Evolutionary conservation across 1,140 invertebrate species (phyloP), one percentile per base, ranked within the genome.

Genomic region (Drosophila ercepeae): DNA sequence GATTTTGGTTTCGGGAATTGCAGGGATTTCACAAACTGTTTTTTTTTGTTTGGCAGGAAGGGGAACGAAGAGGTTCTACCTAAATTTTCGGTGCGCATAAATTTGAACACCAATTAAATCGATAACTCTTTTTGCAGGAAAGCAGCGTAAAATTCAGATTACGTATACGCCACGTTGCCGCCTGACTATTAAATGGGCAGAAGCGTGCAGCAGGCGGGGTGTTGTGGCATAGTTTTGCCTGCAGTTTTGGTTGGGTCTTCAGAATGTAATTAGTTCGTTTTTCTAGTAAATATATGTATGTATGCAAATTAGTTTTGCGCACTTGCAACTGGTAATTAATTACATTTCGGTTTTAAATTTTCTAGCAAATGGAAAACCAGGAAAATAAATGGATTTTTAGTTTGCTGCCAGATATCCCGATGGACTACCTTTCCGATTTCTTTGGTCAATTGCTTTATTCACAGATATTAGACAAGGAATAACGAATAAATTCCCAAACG

Each of bases 101-200:
- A 71, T 72, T 72, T 72, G 60, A 60, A 71, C 68, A 71, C 68
- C 67, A 72, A 72, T 72, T 65, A 74, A 74, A 74, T 74, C 71
- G 71, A 74, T 74, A 74, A 65, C 52, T 55, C 52, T 74, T 58
- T 65, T 59, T 63, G 64, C 64, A 67, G 39, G 61, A 19, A 67
- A 25, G 61, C 64, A 32, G 34, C 45, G 54, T 46, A 71, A 71
- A 71, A 71, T 60, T 16, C 69, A 57, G 52, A 74, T 73, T 74
- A 64, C 52, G 69, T 74, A 74, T 73, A 74, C 69, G 71, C 69
- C 41, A 46, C 69, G 69, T 64, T 73, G 70, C 36, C 27, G 50
- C 61, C 48, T 65, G 42, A 44, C 23, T 63, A 45, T 60, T n/a
- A 39, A 65, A 50, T 16, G 16, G 23, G 23, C 5, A 32, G 5